A percentile compares a stretch with the other conserved stretches of the same genome.
These are phyloP conservation scores for Euzophera pinguis DNA, from an alignment of 2,888 invertebrate genomes.

Conservation along the genomic window DNA sequence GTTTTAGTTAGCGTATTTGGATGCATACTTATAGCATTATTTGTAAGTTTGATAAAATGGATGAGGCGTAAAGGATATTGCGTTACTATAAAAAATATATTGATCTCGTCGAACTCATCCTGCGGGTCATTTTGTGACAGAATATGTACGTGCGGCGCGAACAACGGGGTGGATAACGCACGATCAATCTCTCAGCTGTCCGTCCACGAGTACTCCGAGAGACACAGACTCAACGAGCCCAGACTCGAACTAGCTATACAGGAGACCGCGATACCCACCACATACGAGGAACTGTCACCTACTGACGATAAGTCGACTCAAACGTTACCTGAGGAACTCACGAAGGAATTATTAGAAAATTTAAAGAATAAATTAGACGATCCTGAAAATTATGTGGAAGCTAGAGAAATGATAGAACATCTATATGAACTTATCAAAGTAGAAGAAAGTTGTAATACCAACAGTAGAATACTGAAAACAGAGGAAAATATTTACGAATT, in stretches of 20 bases:
- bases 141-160: constrained; percentile 59
- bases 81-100: constrained; percentile 55
- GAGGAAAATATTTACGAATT: constrained; percentile 83
- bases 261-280: constrained; percentile 49
- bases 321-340: constrained; percentile 87
- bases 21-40: constrained; percentile 72
- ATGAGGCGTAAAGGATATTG: constrained; percentile 79
- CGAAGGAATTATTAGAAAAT: constrained; percentile 85
- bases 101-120: constrained; percentile 57
- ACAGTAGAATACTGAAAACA: constrained; percentile 33
- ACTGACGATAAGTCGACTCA: constrained; percentile 83
- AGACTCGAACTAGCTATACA: constrained; percentile 63
- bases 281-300: constrained; percentile 42
- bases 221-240: constrained; percentile 79
- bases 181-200: constrained; percentile 81
- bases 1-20: constrained; percentile 75
- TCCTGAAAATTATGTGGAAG: constrained; percentile 86
- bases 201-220: constrained; percentile 82
- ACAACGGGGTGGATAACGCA: constrained; percentile 77
- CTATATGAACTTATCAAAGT: constrained; percentile 87
- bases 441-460: constrained; percentile 82
- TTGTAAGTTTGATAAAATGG: constrained; percentile 79
- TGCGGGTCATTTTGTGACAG: constrained; percentile 58
- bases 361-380: constrained; percentile 84
- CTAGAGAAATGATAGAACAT: constrained; percentile 87